Base-by-base conservation (phyloP, 2,797 vertebrate genomes). In the Paguma larvata region DNA sequence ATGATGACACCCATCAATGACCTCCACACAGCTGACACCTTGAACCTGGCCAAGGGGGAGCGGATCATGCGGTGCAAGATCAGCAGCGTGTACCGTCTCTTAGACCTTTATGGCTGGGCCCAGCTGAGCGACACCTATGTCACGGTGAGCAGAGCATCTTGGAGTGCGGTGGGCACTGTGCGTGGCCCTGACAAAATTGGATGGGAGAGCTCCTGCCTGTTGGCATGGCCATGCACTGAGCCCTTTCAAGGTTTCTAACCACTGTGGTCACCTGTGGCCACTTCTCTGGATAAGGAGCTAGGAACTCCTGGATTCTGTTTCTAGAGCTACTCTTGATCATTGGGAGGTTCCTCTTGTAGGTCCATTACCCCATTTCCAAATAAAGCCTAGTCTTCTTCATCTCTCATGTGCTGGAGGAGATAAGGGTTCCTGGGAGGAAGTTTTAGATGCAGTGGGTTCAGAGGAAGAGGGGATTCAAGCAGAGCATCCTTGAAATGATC, bases 41-140 rank as follows among this genome's bases (percentile, higher is more conserved):
- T 99, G 48, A 98, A 98, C 32, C 98, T 99, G 98, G 99, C 99
- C 98, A 99, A 99, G 97, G 99, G 99, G 0, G 99, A 99, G 98
- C 98, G 99, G 94, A 87, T 99, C 98, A 99, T 99, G 99, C 99
- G 99, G 92, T 99, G 99, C 98, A 99, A 99, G 97, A 98, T 99
- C 90, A 99, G 99, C 97, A 99, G 99, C 4, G 98, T 99, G 92
- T 99, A 99, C 96, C 99, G 99, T 0, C 99, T 99, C 91, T 98
- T 99, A 32, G 99, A 99, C 98, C 99, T 99, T 44, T 99, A 99
- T 0, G 99, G 99, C 97, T 99, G 99, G 99, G 99, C 99, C 0
- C 99, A 99, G 98, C 98, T 99, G 93, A 99, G 99, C 3, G 99
- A 98, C 70, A 99, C 99, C 4, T 99, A 99, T 0, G 99, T 99